Base-by-base conservation (phyloP, 2,113 vertebrate genomes). In the Ammospiza caudacuta region DNA sequence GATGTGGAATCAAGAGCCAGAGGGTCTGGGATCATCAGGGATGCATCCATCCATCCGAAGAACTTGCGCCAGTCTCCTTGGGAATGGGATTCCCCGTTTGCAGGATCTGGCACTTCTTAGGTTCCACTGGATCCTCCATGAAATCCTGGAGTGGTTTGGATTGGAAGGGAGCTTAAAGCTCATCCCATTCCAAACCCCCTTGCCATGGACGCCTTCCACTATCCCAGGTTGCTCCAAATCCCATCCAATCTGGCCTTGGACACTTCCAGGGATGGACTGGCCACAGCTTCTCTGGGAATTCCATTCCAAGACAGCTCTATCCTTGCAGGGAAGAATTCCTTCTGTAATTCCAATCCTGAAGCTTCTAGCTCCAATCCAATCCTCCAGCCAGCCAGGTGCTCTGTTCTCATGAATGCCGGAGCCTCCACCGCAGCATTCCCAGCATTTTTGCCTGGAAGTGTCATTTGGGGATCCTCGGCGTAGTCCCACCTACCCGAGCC, bases 401-500 rank as follows among this genome's bases (percentile, higher is more conserved):
- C 68, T 86, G 78, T 25, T 93, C 82, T 69, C 18, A 15, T 1
- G 12, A 84, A 35, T 0, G 12, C 44, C 0, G 2, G 55, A 87
- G 75, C 37, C 81, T 95, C 89, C 2, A 22, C 77, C 25, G 66
- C 97, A 96, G 96, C 67, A 94, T 95, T 97, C 96, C 89, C 97
- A 97, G 96, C 95, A 97, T 97, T 98, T 98, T 98, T 98, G 97
- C 98, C 98, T 97, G 97, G 95, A 97, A 97, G 95, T 90, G 97
- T 97, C 97, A 97, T 89, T 95, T 97, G 90, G 93, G 98, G 97
- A 98, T 98, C 97, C 96, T 95, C 93, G 12, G 95, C 91, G 51
- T 97, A 97, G 97, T 97, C 94, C 97, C 94, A 97, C 97, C 97
- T 98, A 93, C 97, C 95, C 94, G 95, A 98, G 97, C 97, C 98